Percentiles rank a stretch among this genome's conserved stretches.
phyloP scores from a whole-genome alignment of 2,888 invertebrate species.

The Escarpia spicata region DNA sequence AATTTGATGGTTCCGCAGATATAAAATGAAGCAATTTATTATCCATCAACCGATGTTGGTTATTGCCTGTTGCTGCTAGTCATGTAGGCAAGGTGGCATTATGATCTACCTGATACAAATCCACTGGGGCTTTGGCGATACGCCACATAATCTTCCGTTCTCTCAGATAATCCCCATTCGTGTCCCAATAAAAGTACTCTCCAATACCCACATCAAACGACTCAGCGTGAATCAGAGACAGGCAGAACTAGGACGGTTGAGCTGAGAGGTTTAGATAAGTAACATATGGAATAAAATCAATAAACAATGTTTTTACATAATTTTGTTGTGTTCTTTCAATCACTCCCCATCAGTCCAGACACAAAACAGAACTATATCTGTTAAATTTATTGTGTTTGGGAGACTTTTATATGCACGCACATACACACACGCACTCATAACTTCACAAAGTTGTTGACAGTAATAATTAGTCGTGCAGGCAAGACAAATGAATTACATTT shows the following conservation, averaged over 20 bases:
- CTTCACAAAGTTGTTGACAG: too few relatives aligned
- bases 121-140: not conserved
- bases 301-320: too few relatives aligned
- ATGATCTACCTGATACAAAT: not conserved
- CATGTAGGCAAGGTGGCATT: not conserved
- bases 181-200: not conserved
- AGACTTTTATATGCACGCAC: too few relatives aligned
- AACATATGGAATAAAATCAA: not conserved
- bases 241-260: not conserved
- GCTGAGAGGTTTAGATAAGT: not conserved
- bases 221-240: not conserved
- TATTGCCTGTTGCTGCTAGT: slow-evolving; percentile 1
- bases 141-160: not conserved
- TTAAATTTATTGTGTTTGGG: too few relatives aligned
- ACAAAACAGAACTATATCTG: too few relatives aligned
- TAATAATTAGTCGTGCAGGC: too few relatives aligned
- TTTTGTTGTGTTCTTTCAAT: too few relatives aligned
- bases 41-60: not conserved
- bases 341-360: too few relatives aligned
- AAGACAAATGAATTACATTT: too few relatives aligned
- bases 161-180: not conserved
- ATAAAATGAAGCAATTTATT: not conserved
- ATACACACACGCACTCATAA: too few relatives aligned
- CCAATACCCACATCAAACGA: not conserved
- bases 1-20: not conserved